Evolutionary conservation across 2,113 vertebrate genomes (phyloP), one percentile per base, ranked within the genome.

Genomic region (Rhinolophus sinicus): DNA sequence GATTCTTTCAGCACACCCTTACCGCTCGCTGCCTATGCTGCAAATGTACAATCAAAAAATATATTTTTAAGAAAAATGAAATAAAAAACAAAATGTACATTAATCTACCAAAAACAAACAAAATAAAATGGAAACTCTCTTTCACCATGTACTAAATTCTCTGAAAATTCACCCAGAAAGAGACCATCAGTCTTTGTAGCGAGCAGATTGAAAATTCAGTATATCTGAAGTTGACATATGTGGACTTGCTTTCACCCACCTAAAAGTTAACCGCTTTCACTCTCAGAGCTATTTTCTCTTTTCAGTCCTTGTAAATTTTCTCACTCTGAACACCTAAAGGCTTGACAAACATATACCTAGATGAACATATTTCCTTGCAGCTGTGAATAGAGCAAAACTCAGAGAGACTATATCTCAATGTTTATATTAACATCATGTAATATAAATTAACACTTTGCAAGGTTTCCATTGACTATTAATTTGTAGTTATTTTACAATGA

Each of bases 381-480:
- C 95, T 81, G 35, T 65, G 76, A 92, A 69, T 72, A 96, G 69
- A 88, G 40, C 40, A 47, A 92, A 87, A 88, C 52, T 85, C 93
- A 67, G 64, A 86, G 91, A 94, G 52, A 95, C 28, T 94, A 60
- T n/a, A 82, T 85, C 70, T 88, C 82, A 86, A 82, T 95, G 96
- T 96, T 93, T 6, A 75, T 78, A 67, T 96, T 97, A 98, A 93
- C 86, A 96, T 96, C 86, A 90, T 92, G 91, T 72, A 87, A 95
- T 98, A 96, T 96, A 98, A 98, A 98, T 98, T 97, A 98, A 96
- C 94, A 97, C 73, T 95, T 97, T 97, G 92, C 95, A 76, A 94
- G 89, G 81, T 94, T 98, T 97, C 94, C 94, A 93, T 96, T 97
- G 94, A 94, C 95, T 86, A 90, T 95, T 96, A 96, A 97, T 97